Percentiles rank a stretch among this genome's conserved stretches.
These are phyloP conservation scores for Thunnus albacares DNA, from an alignment of 2,797 vertebrate species.

Conservation along the genomic window DNA sequence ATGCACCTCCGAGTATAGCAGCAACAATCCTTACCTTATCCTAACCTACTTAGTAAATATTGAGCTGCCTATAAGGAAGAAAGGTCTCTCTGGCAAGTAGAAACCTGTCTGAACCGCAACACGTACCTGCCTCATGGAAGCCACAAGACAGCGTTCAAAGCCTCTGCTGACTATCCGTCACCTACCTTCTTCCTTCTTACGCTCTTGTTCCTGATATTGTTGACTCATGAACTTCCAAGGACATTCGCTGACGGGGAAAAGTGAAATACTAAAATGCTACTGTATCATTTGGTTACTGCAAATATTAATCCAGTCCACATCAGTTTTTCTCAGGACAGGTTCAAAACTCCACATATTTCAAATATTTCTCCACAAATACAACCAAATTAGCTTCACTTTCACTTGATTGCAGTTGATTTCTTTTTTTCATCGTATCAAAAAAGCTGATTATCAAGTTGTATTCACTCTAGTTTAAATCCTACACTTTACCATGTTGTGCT, in stretches of 20 bases:
- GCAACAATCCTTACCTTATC: neutral
- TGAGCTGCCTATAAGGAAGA: neutral
- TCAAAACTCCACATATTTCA: neutral
- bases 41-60: too few species aligned
- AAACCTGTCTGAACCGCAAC: slow-evolving; percentile 3
- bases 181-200: neutral
- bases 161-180: neutral
- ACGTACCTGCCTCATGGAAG: neutral
- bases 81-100: neutral
- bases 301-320: too few species aligned
- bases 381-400: neutral
- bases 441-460: neutral
- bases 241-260: neutral
- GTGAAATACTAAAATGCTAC: neutral
- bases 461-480: too few species aligned
- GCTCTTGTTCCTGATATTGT: neutral
- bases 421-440: neutral
- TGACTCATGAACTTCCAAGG: neutral
- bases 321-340: too few species aligned
- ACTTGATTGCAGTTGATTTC: neutral
- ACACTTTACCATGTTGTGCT: neutral
- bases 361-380: neutral
- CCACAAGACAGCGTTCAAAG: neutral
- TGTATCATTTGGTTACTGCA: neutral
- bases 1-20: neutral